phyloP scores from a whole-genome alignment of 2,888 invertebrate species.

The Epinotia demarniana region DNA sequence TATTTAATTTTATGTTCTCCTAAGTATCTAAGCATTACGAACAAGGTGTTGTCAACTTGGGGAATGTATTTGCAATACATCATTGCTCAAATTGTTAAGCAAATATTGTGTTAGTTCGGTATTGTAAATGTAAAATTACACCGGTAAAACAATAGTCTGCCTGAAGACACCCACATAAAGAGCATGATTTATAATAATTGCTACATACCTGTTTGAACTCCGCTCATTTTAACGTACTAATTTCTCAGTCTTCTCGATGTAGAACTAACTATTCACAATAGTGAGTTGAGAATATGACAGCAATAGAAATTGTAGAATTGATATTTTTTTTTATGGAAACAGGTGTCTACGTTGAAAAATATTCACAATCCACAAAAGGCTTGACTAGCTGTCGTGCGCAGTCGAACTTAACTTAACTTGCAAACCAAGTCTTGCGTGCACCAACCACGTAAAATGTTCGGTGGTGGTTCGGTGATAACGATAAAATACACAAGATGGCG shows the following conservation, averaged over 20 bases:
- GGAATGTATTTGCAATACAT: background rate
- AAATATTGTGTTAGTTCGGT: background rate
- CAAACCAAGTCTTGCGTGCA: slow-evolving; percentile 25
- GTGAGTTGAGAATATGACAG: slow-evolving; percentile 32
- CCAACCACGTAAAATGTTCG: slow-evolving; percentile 38
- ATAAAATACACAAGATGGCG: slow-evolving; percentile 45
- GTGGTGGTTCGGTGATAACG: slow-evolving; percentile 44
- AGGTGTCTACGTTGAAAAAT: slow-evolving; percentile 32
- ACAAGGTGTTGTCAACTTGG: background rate
- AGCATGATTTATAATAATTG: slow-evolving; percentile 12
- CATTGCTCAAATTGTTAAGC: background rate
- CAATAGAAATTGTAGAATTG: slow-evolving; percentile 22
- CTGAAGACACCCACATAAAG: slow-evolving; percentile 1
- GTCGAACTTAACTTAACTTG: slow-evolving; percentile 31
- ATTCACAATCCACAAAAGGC: slow-evolving; percentile 29
- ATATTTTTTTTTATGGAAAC: slow-evolving; percentile 27
- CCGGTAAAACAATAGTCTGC: slow-evolving; percentile 1
- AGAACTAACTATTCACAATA: slow-evolving; percentile 36
- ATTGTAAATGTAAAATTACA: slow-evolving; percentile 1
- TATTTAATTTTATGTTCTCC: background rate
- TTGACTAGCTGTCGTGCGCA: slow-evolving; percentile 20
- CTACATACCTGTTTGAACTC: slow-evolving; percentile 73
- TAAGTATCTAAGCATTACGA: background rate
- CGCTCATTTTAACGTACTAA: slow-evolving; percentile 65
- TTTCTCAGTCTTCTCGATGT: slow-evolving; percentile 36